Conservation (phyloP, 1,140 invertebrate genomes). For the Probaryconus sp. region DNA sequence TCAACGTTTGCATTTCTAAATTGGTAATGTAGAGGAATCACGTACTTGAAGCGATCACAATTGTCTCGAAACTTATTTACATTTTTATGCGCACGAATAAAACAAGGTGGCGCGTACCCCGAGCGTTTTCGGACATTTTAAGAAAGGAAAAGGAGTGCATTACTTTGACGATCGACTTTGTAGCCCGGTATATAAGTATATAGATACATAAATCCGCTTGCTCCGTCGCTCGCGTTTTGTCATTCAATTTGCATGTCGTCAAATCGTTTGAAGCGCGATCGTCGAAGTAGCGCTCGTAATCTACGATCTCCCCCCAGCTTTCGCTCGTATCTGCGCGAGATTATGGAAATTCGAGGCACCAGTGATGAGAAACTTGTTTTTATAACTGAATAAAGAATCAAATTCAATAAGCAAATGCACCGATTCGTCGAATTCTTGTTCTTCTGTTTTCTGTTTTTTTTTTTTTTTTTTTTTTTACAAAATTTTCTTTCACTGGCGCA, state of each 20-base stretch:
- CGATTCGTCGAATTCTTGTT: neutral
- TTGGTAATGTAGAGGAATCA: conserved; percentile 16
- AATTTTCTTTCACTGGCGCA: too few species aligned
- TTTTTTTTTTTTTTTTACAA: too few species aligned
- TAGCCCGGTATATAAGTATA: conserved; percentile 9
- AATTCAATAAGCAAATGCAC: neutral
- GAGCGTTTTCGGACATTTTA: conserved; percentile 10
- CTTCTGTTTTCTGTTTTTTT: too few species aligned
- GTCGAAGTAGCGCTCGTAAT: conserved; percentile 40
- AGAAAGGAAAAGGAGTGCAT: conserved; percentile 14
- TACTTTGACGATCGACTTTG: conserved; percentile 32
- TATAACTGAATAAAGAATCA: conserved; percentile 25
- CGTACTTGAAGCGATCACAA: conserved; percentile 1
- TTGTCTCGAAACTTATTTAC: conserved; percentile 24
- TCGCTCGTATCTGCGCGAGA: conserved; percentile 25
- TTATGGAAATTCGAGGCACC: conserved; percentile 21
- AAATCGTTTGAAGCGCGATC: conserved; percentile 48
- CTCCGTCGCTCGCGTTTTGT: conserved; percentile 26
- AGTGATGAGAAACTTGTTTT: conserved; percentile 26
- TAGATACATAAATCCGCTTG: conserved; percentile 30
- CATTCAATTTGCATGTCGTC: conserved; percentile 51
- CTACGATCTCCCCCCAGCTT: conserved; percentile 28
- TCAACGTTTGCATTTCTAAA: conserved; percentile 24
- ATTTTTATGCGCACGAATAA: conserved; percentile 33
- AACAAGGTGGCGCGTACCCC: neutral